Evolutionary conservation across 2,113 vertebrate genomes (phyloP), one percentile per base, ranked within the genome.

Genomic region (Sakesphorus luctuosus): DNA sequence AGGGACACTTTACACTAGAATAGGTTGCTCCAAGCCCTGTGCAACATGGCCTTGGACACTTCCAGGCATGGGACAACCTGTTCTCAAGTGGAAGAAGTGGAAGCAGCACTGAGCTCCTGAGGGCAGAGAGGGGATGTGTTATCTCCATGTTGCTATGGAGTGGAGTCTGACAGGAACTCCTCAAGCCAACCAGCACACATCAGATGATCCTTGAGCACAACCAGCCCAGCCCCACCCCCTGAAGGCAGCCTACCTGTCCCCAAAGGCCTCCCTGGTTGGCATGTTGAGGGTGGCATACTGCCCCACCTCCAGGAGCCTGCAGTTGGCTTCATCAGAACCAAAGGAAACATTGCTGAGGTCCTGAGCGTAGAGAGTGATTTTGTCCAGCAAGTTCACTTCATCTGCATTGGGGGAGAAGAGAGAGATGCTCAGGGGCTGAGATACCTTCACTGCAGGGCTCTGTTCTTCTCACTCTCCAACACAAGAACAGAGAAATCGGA

Each of bases 251-350:
- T 97, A 99, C 99, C 98, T 98, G 58, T 98, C 95, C 46, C 97
- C 95, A 95, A 99, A 98, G 2, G 98, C 97, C 80, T 97, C 95
- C 35, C n/a, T 96, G 6, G 98, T 96, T 15, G 98, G 98, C 19
- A 99, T 94, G 84, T 93, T 96, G 89, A 99, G 96, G 18, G 98
- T 99, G 3, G 99, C 98, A 7, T 99, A 99, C 94, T 98, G 99
- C 36, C 98, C 98, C 1, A 99, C 85, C 88, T 98, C 97, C 31
- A 99, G 96, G 15, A 97, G 52, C 14, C 97, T 98, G 97, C 98
- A 99, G 71, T 93, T 94, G 73, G 84, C 55, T 36, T 96, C 97
- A 13, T 97, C 98, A 18, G 95, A 68, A 14, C 93, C 71, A 36
- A 98, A 68, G 26, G 98, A 98, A 76, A 98, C 46, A 21, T 99